These are phyloP conservation scores for Drosophila littoralis DNA, from an alignment of 1,140 invertebrate genomes.

Conservation along the genomic window DNA sequence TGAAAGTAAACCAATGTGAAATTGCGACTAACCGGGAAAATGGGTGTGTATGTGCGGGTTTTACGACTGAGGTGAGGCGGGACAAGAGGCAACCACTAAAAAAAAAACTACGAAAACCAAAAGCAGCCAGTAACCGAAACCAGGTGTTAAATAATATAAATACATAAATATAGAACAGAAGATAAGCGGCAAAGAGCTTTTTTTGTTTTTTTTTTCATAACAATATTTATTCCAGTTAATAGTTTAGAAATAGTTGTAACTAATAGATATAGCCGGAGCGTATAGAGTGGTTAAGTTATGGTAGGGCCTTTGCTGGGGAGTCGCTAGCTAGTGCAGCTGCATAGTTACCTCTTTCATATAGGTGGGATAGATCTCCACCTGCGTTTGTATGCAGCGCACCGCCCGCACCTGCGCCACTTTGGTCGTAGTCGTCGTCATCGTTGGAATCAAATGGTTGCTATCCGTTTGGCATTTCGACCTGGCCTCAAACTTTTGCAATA, in stretches of 20 bases:
- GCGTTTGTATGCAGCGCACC: slow-evolving; percentile 77
- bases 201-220: slow-evolving; percentile 17
- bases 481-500: slow-evolving; percentile 75
- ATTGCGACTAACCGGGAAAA: slow-evolving; percentile 57
- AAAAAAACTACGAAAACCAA: slow-evolving; percentile 4
- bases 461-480: slow-evolving; percentile 33
- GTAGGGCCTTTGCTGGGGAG: slow-evolving; percentile 32
- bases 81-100: background rate
- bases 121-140: slow-evolving; percentile 24
- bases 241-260: slow-evolving; percentile 35
- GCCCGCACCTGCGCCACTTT: slow-evolving; percentile 74
- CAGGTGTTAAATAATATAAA: slow-evolving; percentile 26
- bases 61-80: slow-evolving; percentile 8
- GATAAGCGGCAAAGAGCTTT: slow-evolving; percentile 23
- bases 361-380: slow-evolving; percentile 80
- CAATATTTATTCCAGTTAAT: slow-evolving; percentile 44
- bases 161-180: slow-evolving; percentile 32
- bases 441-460: slow-evolving; percentile 10
- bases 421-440: slow-evolving; percentile 11
- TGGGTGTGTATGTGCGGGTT: slow-evolving; percentile 25
- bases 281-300: slow-evolving; percentile 13
- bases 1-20: slow-evolving; percentile 79
- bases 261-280: slow-evolving; percentile 28
- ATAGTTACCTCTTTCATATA: slow-evolving; percentile 84
- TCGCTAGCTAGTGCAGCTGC: slow-evolving; percentile 64